Evolutionary conservation across 2,113 vertebrate genomes (phyloP).

Genomic region (Xenopus laevis): DNA sequence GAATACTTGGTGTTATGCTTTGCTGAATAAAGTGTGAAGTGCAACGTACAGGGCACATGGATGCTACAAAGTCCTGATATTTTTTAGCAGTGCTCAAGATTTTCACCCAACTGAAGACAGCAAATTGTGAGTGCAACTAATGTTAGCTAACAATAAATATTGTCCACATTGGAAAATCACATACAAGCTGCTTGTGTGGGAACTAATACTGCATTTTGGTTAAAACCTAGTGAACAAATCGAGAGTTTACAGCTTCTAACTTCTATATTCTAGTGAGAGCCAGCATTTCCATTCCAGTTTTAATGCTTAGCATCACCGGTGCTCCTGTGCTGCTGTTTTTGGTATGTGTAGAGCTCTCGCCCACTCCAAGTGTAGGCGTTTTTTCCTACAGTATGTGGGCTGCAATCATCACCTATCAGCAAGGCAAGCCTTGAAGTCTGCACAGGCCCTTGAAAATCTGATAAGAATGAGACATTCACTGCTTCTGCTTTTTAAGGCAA

Average conservation of each 20-base stretch:
- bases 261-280: background rate
- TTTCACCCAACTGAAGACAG: too few species aligned
- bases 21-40: too few species aligned
- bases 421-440: background rate
- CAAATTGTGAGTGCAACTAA: too few species aligned
- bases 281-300: constrained; percentile 4
- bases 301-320: background rate
- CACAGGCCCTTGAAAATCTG: background rate
- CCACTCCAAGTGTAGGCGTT: constrained; percentile 28
- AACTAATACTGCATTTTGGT: too few species aligned
- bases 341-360: constrained; percentile 18
- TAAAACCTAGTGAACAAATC: too few species aligned
- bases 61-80: too few species aligned
- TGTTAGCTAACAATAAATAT: too few species aligned
- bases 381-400: constrained; percentile 1
- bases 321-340: background rate
- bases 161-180: too few species aligned
- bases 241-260: background rate
- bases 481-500: background rate
- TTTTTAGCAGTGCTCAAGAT: too few species aligned
- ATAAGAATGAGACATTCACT: background rate
- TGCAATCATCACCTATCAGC: constrained; percentile 12
- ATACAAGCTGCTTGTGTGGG: too few species aligned
- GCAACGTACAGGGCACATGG: too few species aligned
- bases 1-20: too few species aligned